Base-by-base conservation (phyloP, 2,888 invertebrate genomes). In the Euproctis similis region DNA sequence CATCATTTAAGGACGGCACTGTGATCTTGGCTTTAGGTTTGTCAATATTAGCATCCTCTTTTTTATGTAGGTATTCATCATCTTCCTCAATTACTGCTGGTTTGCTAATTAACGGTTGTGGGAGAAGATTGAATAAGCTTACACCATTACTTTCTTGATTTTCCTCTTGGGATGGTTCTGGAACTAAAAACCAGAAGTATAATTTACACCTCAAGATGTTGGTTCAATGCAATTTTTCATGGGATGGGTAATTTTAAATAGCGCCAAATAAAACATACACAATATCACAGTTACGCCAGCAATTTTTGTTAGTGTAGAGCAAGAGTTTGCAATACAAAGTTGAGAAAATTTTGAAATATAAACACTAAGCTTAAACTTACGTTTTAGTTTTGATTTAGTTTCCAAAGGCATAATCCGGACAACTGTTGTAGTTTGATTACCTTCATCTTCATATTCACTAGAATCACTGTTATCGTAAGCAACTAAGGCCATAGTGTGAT, bases 1-100 rank as follows among this genome's bases (percentile, higher is more conserved):
- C 89, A 63, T 91, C 88, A 45, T 84, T 86, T 3, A 92, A 69
- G 1, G 90, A 89, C 1, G 92, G 92, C 26, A 92, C 87, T 21
- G 86, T 86, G 40, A 92, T 92, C 65, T 87, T 88, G 1, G 90
- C 88, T 31, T 88, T 81, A 40, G 76, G 81, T 67, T 69, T 85
- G 38, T 72, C 60, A 29, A 53, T 23, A 34, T 53, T 63, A 3
- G 39, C 56, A 6, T 58, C 59, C 38, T 84, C 87, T 44, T 87
- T 89, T 52, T 89, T 90, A 35, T 86, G 84, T 8, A 90, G 53
- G 46, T 88, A 87, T 41, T 89, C 89, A 60, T 90, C 89, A 46
- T 90, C 89, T 39, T 86, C 88, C 46, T 90, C 89, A 33, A 77
- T 55, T 1, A 80, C 41, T 4, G 39, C 31, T 19, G 52, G 46